These are phyloP conservation scores for Lordiphosa stackelbergi DNA, from an alignment of 1,140 invertebrate species.

Conservation along the genomic window DNA sequence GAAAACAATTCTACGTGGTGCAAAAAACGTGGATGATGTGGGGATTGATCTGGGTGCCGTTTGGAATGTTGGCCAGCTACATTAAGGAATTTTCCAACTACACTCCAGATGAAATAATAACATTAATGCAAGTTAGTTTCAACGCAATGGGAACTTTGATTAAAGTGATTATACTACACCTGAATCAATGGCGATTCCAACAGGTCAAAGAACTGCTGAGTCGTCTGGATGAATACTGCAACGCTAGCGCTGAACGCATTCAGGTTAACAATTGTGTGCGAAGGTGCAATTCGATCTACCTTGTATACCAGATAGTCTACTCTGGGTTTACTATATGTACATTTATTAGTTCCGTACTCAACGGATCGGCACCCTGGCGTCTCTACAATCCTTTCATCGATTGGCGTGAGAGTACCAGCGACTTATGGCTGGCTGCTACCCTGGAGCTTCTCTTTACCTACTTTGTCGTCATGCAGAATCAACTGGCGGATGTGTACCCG, in stretches of 20 bases:
- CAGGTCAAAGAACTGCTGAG: conserved; percentile 17
- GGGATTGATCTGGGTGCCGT: conserved; percentile 16
- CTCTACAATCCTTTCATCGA: conserved; percentile 39
- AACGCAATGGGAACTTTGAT: conserved; percentile 21
- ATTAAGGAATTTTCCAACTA: conserved; percentile 24
- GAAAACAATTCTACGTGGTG: not conserved
- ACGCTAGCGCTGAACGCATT: conserved; percentile 1
- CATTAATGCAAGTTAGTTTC: conserved; percentile 29
- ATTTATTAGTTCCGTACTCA: not conserved
- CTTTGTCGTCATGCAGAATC: not conserved
- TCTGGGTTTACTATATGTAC: conserved; percentile 14
- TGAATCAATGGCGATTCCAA: conserved; percentile 11
- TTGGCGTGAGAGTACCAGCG: conserved; percentile 8
- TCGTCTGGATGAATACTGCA: conserved; percentile 26
- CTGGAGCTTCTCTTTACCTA: conserved; percentile 19
- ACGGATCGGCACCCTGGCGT: conserved; percentile 24
- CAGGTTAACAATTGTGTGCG: conserved; percentile 27
- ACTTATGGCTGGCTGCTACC: conserved; percentile 9
- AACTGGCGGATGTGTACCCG: conserved; percentile 25
- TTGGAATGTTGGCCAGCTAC: conserved; percentile 27
- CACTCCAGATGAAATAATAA: conserved; percentile 23
- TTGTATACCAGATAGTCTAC: conserved; percentile 21
- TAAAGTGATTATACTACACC: conserved; percentile 4
- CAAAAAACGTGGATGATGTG: not conserved
- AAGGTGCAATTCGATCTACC: conserved; percentile 32